Evolutionary conservation across 2,113 vertebrate genomes (phyloP).

Genomic region (Tachysurus vachellii): DNA sequence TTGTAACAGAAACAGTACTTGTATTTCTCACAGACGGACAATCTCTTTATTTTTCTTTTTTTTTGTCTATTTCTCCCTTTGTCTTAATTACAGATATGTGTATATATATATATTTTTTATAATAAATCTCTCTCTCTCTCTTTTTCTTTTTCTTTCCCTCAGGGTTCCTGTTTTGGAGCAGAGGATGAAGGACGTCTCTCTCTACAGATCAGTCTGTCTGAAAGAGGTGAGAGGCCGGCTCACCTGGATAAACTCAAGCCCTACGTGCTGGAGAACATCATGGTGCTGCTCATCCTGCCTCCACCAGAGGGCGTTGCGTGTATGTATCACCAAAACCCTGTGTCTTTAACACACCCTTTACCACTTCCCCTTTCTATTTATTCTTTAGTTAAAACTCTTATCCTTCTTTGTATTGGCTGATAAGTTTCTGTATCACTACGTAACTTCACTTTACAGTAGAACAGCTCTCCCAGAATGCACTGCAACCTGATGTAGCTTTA

Average conservation of each 20-base stretch:
- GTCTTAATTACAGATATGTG: background rate
- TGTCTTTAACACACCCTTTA: no score
- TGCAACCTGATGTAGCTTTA: background rate
- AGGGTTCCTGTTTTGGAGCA: slow-evolving; percentile 80
- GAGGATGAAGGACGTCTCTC: slow-evolving; percentile 76
- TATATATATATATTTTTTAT: background rate
- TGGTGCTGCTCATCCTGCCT: slow-evolving; percentile 84
- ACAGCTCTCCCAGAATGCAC: background rate
- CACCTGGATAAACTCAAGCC: slow-evolving; percentile 90
- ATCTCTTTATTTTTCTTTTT: background rate
- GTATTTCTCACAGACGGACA: background rate
- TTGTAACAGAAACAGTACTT: background rate
- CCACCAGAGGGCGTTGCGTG: slow-evolving; percentile 58
- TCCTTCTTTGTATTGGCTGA: background rate
- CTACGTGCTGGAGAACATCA: slow-evolving; percentile 91
- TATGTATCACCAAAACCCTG: slow-evolving; percentile 49
- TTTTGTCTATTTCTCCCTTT: background rate
- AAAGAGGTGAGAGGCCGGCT: slow-evolving; percentile 78
- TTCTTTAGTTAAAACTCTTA: background rate
- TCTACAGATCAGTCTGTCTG: slow-evolving; percentile 88
- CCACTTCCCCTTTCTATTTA: background rate
- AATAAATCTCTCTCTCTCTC: background rate
- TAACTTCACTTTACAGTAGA: background rate
- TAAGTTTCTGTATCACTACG: background rate
- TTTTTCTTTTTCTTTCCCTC: slow-evolving; percentile 45